Base-by-base conservation (phyloP, 2,113 vertebrate genomes). In the Riparia riparia region DNA sequence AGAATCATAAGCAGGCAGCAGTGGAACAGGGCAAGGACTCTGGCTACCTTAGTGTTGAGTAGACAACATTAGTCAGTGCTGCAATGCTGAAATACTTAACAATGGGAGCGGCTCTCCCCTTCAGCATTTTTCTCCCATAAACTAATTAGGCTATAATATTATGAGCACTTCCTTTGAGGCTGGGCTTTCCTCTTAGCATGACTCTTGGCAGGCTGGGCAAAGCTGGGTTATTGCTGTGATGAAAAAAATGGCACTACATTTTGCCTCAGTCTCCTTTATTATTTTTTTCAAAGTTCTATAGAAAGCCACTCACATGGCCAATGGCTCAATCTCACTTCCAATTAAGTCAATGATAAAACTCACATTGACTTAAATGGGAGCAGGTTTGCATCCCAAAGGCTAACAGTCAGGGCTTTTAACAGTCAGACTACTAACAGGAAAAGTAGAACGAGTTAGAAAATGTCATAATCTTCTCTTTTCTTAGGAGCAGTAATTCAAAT, bases 101-200 rank as follows among this genome's bases (percentile, higher is more conserved):
- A 93, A 86, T 0, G 2, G 60, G 64, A 88, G 61, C 25, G 6
- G 72, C 47, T 69, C 79, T 96, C 17, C 82, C 93, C 87, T 83
- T 93, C 68, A 94, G 93, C 92, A 68, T 89, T 96, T 93, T 96
- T 82, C 31, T 86, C 77, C 76, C 53, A 84, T 90, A 92, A 92
- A 94, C 88, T 94, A 96, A 96, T 97, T 95, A 97, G 82, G 85
- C 79, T 80, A 34, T 94, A 95, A 93, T 94, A 90, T 83, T 95
- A 74, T 78, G 76, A 96, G 90, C 4, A 1, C 82, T 96, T 93
- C 74, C 71, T 93, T 91, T 80, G 90, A 92, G 82, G 51, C 56
- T 49, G 63, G 66, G 66, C 42, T 90, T 89, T 74, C 70, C 74
- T 83, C 86, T 86, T 66, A 90, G 92, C 85, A 47, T 81, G 49